phyloP scores from a whole-genome alignment of 1,140 invertebrate genomes.

The Rhizoglyphus robini region DNA sequence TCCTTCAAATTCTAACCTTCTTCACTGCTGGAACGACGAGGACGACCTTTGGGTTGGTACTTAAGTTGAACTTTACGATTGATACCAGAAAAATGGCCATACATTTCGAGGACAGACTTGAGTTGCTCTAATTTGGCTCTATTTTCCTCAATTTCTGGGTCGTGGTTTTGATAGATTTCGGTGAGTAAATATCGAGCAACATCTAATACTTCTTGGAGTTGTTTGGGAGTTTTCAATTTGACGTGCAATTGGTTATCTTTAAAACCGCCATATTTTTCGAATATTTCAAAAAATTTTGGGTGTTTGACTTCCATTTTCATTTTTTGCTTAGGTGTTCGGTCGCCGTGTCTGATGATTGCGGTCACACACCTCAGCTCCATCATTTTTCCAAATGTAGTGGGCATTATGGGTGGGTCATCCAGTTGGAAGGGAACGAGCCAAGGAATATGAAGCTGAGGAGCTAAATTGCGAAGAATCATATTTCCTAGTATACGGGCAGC shows the following conservation, averaged over 20 bases:
- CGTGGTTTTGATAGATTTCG: slow-evolving; percentile 66
- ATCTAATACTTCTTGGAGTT: slow-evolving; percentile 92
- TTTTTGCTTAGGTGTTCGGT: slow-evolving; percentile 98
- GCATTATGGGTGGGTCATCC: slow-evolving; percentile 96
- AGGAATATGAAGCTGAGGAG: slow-evolving; percentile 86
- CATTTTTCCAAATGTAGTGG: slow-evolving; percentile 92
- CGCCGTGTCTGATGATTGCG: slow-evolving; percentile 94
- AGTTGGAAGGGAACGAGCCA: slow-evolving; percentile 92
- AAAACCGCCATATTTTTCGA: slow-evolving; percentile 91
- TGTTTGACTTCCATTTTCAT: slow-evolving; percentile 99
- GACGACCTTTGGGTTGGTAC: slow-evolving; percentile 88
- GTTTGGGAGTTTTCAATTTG: slow-evolving; percentile 92
- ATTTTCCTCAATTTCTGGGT: slow-evolving; percentile 89
- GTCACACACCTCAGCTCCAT: slow-evolving; percentile 98
- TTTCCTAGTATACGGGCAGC: slow-evolving; percentile 94
- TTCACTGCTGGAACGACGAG: slow-evolving; percentile 82
- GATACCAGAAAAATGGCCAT: slow-evolving; percentile 98
- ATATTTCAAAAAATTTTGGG: slow-evolving; percentile 97
- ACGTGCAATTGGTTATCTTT: slow-evolving; percentile 72
- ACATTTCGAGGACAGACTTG: slow-evolving; percentile 98
- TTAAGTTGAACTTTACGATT: slow-evolving; percentile 99
- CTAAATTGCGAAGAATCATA: slow-evolving; percentile 78
- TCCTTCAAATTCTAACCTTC: slow-evolving; percentile 55
- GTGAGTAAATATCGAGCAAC: slow-evolving; percentile 72
- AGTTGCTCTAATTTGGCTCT: slow-evolving; percentile 93